These are phyloP conservation scores for Argyra leucocephala DNA, from an alignment of 2,888 invertebrate species.

Conservation along the genomic window DNA sequence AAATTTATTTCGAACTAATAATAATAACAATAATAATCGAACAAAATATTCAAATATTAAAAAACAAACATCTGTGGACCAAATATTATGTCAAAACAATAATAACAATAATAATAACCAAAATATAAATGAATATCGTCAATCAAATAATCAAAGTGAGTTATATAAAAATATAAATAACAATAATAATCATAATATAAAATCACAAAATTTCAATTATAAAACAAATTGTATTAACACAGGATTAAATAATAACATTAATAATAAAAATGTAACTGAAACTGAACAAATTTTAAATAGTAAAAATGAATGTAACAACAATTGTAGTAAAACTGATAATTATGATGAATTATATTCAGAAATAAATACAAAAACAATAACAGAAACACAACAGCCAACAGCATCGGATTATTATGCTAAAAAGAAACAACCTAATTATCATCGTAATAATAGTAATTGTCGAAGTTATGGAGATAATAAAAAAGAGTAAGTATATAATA, in stretches of 20 bases:
- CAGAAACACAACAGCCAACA: neutral
- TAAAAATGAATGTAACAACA: neutral
- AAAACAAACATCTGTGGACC: neutral
- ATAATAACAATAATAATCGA: neutral
- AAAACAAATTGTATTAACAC: neutral
- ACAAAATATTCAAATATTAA: neutral
- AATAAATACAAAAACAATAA: neutral
- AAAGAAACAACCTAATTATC: neutral
- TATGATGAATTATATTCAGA: neutral
- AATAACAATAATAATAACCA: neutral
- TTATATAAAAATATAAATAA: neutral
- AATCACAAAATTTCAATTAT: neutral
- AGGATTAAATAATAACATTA: neutral
- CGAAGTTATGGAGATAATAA: conserved; percentile 18
- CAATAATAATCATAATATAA: neutral
- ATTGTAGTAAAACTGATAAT: neutral
- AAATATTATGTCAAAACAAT: neutral
- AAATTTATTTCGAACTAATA: neutral
- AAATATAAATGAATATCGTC: neutral
- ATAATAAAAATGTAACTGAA: neutral
- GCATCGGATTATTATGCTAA: neutral
- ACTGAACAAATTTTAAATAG: neutral
- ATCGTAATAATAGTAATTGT: neutral
- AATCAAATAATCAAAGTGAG: neutral
- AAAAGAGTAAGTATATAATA: conserved; percentile 18